A percentile compares a stretch with the other conserved stretches of the same genome.
Evolutionary conservation across 2,113 vertebrate species (phyloP).

Genomic region (Sapayoa aenigma): DNA sequence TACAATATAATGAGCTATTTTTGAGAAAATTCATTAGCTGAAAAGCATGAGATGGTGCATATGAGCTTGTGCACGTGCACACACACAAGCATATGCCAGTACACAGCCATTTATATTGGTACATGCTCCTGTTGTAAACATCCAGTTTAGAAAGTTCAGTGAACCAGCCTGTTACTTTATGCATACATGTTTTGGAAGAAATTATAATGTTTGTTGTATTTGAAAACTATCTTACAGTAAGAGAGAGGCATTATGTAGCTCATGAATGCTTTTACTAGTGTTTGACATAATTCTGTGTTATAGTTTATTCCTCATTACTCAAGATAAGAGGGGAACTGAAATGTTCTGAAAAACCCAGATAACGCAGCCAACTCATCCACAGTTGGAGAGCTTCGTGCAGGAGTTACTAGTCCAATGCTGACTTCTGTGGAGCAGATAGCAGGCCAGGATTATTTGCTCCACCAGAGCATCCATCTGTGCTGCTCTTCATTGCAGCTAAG

Average conservation of each 20-base stretch:
- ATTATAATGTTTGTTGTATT: not conserved
- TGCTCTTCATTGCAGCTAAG: not conserved
- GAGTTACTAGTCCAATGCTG: not conserved
- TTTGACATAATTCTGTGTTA: not conserved
- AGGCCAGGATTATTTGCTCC: not conserved
- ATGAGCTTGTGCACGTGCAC: not conserved
- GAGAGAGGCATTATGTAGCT: not conserved
- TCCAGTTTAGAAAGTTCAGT: not conserved
- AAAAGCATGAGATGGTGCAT: not conserved
- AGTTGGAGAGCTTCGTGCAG: not conserved
- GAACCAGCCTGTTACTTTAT: not conserved
- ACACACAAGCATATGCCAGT: fast-evolving
- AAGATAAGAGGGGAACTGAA: not conserved
- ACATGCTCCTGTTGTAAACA: not conserved
- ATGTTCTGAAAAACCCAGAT: not conserved
- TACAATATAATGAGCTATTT: slow-evolving; percentile 13
- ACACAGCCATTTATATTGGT: not conserved
- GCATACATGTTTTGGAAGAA: not conserved
- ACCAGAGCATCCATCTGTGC: not conserved
- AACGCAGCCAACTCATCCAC: not conserved
- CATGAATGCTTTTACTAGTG: not conserved
- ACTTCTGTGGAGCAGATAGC: not conserved
- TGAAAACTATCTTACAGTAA: not conserved
- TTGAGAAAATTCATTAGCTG: not conserved
- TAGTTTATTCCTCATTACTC: not conserved